Base-by-base conservation (phyloP, 2,113 vertebrate species). In the Nesoenas mayeri region DNA sequence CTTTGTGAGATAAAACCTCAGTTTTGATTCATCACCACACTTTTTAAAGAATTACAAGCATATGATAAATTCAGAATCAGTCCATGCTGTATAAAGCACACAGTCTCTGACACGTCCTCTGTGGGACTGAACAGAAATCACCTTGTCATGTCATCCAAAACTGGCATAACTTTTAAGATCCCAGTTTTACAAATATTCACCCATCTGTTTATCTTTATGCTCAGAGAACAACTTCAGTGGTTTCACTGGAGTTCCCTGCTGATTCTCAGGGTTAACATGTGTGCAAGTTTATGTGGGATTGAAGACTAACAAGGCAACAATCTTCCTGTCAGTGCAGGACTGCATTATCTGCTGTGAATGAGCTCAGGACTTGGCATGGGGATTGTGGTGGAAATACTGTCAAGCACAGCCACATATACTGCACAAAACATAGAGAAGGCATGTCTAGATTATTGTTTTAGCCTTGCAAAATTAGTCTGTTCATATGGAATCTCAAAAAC, bases 201-300 rank as follows among this genome's bases (percentile, higher is more conserved):
- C 26, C 78, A 84, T 84, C 54, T 94, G 87, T 84, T 93, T 84
- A 77, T 94, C 38, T 90, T 51, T 86, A 86, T 47, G 31, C 13
- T 87, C 62, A 87, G 70, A 50, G 79, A 85, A 85, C 14, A 89
- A 21, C 56, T 94, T 85, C 56, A 77, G 50, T 75, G 74, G 9
- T 57, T 92, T 91, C 80, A n/a, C 22, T 93, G 71, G 54, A 77
- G 47, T 69, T 89, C 53, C 78, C 70, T 95, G 73, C 85, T 82
- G 83, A 92, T 67, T 69, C 62, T 65, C 56, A 79, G 79, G 56
- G 73, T 82, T 80, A 92, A 58, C 26, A 69, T 34, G n/a, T 80
- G 85, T 78, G 73, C 25, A 60, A 93, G 51, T 85, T 84, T 73
- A 69, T 89, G 85, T 77, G 84, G 53, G 40, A 88, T 56, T 79